phyloP scores from a whole-genome alignment of 2,113 vertebrate genomes.

The Acrocephalus kingi region DNA sequence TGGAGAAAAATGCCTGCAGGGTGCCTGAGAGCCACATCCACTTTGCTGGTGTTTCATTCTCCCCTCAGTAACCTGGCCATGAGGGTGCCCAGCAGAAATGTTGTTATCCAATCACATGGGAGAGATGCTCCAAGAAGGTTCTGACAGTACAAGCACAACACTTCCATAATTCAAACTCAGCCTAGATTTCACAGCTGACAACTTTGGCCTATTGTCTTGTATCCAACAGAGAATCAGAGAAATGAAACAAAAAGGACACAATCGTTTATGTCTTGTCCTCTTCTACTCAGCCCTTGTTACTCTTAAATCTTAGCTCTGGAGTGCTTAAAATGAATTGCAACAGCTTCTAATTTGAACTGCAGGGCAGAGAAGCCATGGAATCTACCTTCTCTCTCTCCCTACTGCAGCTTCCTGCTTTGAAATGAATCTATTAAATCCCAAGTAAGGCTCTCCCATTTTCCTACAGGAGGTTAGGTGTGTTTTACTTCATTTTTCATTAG shows the following conservation, averaged over 20 bases:
- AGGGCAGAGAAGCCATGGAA: not conserved
- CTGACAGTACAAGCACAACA: not conserved
- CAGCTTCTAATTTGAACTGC: not conserved
- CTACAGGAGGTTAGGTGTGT: not conserved
- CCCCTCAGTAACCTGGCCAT: not conserved
- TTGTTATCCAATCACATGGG: not conserved
- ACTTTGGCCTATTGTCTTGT: not conserved
- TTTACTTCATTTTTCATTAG: not conserved
- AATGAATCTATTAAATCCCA: not conserved
- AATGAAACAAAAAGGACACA: not conserved
- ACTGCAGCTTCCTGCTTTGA: not conserved
- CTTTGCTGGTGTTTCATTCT: not conserved
- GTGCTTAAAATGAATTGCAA: not conserved
- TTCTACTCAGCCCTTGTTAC: not conserved
- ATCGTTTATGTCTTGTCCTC: not conserved
- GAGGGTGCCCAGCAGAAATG: not conserved
- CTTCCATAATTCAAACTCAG: not conserved
- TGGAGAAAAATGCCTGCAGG: not conserved
- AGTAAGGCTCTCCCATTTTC: not conserved
- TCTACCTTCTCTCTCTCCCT: not conserved
- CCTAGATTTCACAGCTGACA: not conserved
- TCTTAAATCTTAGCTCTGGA: not conserved
- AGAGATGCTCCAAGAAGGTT: not conserved
- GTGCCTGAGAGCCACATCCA: not conserved
- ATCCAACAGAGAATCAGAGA: not conserved